A percentile compares a stretch with the other conserved stretches of the same genome.
phyloP scores from a whole-genome alignment of 2,888 invertebrate species.

The Drosophila neonasuta region DNA sequence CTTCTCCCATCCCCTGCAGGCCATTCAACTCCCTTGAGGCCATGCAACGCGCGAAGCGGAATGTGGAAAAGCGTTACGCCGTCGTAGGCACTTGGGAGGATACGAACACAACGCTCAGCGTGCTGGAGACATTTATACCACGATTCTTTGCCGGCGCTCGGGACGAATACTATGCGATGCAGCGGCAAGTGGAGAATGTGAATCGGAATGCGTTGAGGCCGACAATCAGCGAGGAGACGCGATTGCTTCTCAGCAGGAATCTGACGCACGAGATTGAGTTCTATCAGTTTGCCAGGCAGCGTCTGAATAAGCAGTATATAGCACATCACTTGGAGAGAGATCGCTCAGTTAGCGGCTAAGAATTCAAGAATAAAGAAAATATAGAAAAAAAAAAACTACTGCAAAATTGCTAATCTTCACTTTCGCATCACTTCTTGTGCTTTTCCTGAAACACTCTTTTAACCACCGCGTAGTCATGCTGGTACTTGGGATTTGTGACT shows the following conservation, averaged over 20 bases:
- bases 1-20: constrained; percentile 80
- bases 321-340: constrained; percentile 83
- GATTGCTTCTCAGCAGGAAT: constrained; percentile 90
- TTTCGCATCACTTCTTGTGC: constrained; percentile 43
- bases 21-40: constrained; percentile 93
- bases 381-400: constrained; percentile 10
- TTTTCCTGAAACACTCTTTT: constrained; percentile 31
- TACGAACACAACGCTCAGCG: constrained; percentile 89
- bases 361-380: constrained; percentile 44
- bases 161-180: constrained; percentile 86
- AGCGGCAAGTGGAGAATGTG: constrained; percentile 51
- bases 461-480: constrained; percentile 23
- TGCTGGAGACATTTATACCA: constrained; percentile 80
- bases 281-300: constrained; percentile 93
- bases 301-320: constrained; percentile 89
- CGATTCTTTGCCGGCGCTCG: constrained; percentile 90
- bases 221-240: constrained; percentile 89
- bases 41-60: constrained; percentile 90
- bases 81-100: constrained; percentile 95
- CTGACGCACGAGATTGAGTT: constrained; percentile 94
- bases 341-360: constrained; percentile 37
- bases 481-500: constrained; percentile 8
- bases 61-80: constrained; percentile 92
- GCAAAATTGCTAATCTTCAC: constrained; percentile 32
- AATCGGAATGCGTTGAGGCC: constrained; percentile 89